These are phyloP conservation scores for Gila robusta DNA, from an alignment of 2,797 vertebrate species.

Conservation along the genomic window DNA sequence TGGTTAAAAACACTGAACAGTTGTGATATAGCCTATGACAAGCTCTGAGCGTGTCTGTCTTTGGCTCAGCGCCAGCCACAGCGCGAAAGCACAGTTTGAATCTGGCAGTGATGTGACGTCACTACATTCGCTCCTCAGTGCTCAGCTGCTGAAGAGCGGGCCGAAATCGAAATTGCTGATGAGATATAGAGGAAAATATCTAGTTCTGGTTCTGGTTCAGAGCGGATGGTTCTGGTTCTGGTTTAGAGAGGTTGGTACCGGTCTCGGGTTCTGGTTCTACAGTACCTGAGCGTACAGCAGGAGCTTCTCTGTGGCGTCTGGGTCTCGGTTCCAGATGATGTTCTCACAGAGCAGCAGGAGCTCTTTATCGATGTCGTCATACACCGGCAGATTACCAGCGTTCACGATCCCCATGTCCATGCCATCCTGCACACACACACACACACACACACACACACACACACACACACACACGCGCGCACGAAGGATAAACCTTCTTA, in stretches of 20 bases:
- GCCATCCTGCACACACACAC: slow-evolving; percentile 79
- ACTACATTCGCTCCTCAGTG: too few species aligned
- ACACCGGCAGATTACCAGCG: slow-evolving; percentile 93
- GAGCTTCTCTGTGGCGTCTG: slow-evolving; percentile 94
- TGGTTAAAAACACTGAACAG: too few species aligned
- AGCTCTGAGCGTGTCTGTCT: too few species aligned
- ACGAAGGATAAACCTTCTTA: neutral
- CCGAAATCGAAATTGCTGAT: too few species aligned
- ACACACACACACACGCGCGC: neutral
- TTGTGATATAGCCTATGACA: too few species aligned
- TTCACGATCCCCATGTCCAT: slow-evolving; percentile 99
- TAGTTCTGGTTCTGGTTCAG: too few species aligned
- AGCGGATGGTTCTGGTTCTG: neutral
- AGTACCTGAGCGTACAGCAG: slow-evolving; percentile 91
- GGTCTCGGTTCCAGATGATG: slow-evolving; percentile 94
- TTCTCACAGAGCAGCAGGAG: slow-evolving; percentile 92
- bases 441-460: neutral
- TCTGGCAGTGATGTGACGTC: too few species aligned
- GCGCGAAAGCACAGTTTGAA: too few species aligned
- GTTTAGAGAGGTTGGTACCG: neutral
- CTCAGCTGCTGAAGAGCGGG: too few species aligned
- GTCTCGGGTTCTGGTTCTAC: neutral
- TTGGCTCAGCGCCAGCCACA: too few species aligned
- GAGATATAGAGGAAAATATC: too few species aligned
- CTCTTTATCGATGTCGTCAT: slow-evolving; percentile 93